These are phyloP conservation scores for Palloptera scutellata DNA, from an alignment of 2,888 invertebrate species.

Conservation along the genomic window DNA sequence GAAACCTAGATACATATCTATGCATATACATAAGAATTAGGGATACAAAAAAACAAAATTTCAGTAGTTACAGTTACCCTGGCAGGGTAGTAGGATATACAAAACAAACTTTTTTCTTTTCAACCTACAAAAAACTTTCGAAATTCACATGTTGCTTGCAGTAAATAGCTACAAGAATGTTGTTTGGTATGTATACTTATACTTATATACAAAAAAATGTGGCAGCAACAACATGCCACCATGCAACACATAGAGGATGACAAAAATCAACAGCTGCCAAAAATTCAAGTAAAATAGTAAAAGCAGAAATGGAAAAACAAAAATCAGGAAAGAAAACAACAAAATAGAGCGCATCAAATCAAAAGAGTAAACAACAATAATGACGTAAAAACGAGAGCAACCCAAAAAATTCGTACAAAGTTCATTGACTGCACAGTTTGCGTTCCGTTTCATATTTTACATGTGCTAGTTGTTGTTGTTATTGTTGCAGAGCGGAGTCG, in stretches of 20 bases:
- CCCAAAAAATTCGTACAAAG: slow-evolving; percentile 56
- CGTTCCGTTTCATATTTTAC: neutral
- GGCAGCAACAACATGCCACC: slow-evolving; percentile 13
- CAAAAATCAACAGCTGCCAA: too few relatives aligned
- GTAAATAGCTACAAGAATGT: too few relatives aligned
- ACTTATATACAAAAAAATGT: too few relatives aligned
- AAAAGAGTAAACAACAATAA: slow-evolving; percentile 1
- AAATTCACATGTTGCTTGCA: too few relatives aligned
- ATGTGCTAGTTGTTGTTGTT: neutral
- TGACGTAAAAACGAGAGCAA: slow-evolving; percentile 19
- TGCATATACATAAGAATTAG: too few relatives aligned
- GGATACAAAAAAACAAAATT: too few relatives aligned
- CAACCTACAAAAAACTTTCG: too few relatives aligned
- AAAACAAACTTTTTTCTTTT: too few relatives aligned
- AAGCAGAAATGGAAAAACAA: neutral
- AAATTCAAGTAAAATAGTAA: too few relatives aligned
- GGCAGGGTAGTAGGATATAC: neutral
- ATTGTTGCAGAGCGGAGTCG: neutral
- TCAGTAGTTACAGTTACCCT: too few relatives aligned
- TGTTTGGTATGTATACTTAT: too few relatives aligned
- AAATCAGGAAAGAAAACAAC: neutral
- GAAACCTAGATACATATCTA: too few relatives aligned
- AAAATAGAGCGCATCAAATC: slow-evolving; percentile 1
- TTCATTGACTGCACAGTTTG: slow-evolving; percentile 51
- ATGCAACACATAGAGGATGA: neutral